Evolutionary conservation across 2,113 vertebrate genomes (phyloP).

Genomic region (Phoenicopterus ruber): DNA sequence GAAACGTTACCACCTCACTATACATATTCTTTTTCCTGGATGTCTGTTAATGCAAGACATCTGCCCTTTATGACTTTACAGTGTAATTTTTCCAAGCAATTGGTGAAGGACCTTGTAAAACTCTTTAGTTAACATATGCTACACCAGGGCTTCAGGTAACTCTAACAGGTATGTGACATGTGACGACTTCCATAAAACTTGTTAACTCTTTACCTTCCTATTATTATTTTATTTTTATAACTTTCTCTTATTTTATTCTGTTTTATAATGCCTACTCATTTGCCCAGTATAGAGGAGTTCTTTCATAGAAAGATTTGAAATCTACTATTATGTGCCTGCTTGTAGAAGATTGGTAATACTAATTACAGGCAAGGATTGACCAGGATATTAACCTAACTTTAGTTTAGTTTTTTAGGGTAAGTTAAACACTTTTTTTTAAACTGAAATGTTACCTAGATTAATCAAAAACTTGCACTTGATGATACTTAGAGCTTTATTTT

Average conservation of each 20-base stretch:
- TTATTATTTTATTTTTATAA: not conserved
- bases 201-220: not conserved
- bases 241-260: not conserved
- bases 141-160: not conserved
- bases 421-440: not conserved
- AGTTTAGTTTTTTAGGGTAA: not conserved
- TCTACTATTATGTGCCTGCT: not conserved
- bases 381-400: not conserved
- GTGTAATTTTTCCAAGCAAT: not conserved
- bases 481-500: not conserved
- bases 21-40: not conserved
- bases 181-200: not conserved
- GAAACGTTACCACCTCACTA: not conserved
- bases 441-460: not conserved
- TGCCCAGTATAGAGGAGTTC: not conserved
- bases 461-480: not conserved
- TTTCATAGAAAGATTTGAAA: not conserved
- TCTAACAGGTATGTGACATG: not conserved
- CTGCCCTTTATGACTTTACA: not conserved
- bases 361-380: not conserved
- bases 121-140: not conserved
- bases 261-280: not conserved
- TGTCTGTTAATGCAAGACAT: not conserved
- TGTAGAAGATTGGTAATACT: not conserved
- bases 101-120: not conserved